These are phyloP conservation scores for Torymus aiolomorphi DNA, from an alignment of 2,888 invertebrate genomes.

Conservation along the genomic window DNA sequence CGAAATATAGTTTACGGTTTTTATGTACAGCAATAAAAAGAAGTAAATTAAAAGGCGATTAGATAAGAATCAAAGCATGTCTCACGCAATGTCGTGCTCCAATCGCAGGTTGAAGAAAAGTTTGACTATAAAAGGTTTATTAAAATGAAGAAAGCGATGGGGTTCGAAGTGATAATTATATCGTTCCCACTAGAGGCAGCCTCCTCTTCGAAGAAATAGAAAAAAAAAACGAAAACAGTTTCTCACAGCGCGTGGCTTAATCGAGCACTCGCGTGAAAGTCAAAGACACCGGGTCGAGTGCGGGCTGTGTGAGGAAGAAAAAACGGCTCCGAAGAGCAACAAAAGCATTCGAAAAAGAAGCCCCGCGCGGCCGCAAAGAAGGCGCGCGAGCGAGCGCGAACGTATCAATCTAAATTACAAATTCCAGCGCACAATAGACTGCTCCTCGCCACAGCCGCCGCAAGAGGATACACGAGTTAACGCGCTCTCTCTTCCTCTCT, in stretches of 20 bases:
- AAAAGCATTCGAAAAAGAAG: slow-evolving; percentile 19
- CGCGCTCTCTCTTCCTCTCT: slow-evolving; percentile 46
- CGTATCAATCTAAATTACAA: slow-evolving; percentile 76
- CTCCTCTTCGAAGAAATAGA: no score
- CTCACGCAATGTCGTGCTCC: not conserved
- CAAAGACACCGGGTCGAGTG: slow-evolving; percentile 36
- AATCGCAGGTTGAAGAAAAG: slow-evolving; percentile 4
- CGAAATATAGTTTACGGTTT: no score
- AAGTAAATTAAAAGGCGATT: no score
- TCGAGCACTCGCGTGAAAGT: slow-evolving; percentile 29
- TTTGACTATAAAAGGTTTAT: slow-evolving; percentile 16
- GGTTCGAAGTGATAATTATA: slow-evolving; percentile 51
- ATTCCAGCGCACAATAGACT: slow-evolving; percentile 73
- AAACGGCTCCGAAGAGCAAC: slow-evolving; percentile 8
- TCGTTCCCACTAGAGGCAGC: slow-evolving; percentile 14
- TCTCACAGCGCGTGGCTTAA: slow-evolving; percentile 16
- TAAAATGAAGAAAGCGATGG: slow-evolving; percentile 35
- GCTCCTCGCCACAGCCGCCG: slow-evolving; percentile 50
- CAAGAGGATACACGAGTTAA: slow-evolving; percentile 60
- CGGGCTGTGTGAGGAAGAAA: not conserved
- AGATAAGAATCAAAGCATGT: no score
- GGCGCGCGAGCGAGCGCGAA: slow-evolving; percentile 58
- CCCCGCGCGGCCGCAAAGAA: slow-evolving; percentile 43
- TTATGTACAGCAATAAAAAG: no score
- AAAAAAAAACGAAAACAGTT: slow-evolving; percentile 15